Conservation (phyloP, 2,888 invertebrate species). For the Cecidostiba fungosa region DNA sequence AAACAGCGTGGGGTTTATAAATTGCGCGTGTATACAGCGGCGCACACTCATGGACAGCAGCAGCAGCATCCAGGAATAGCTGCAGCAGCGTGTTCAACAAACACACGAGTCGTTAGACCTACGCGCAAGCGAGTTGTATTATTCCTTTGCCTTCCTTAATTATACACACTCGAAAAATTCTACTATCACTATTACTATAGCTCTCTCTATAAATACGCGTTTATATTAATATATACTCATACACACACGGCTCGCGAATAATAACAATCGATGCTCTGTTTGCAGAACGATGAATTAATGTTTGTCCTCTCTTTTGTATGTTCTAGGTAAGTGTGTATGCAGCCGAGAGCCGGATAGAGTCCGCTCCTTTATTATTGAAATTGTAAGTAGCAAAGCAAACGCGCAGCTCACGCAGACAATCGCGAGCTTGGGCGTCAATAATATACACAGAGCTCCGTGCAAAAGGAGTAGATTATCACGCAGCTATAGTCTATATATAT, state of each 20-base stretch:
- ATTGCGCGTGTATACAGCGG: background rate
- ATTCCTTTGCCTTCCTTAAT: background rate
- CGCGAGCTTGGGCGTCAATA: background rate
- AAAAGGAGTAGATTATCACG: background rate
- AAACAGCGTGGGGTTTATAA: background rate
- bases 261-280: constrained; percentile 16
- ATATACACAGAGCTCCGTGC: background rate
- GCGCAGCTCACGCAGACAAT: background rate
- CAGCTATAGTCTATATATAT: background rate
- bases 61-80: background rate
- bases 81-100: background rate
- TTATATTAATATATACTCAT: background rate
- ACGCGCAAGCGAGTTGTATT: background rate
- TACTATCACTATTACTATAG: background rate
- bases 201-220: background rate
- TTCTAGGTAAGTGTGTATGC: constrained; percentile 63
- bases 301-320: constrained; percentile 53
- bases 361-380: constrained; percentile 2
- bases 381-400: constrained; percentile 45
- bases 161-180: background rate
- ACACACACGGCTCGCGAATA: background rate
- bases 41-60: background rate
- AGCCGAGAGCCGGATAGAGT: background rate
- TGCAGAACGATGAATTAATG: constrained; percentile 34
- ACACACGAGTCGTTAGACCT: background rate